phyloP scores from a whole-genome alignment of 1,140 invertebrate species.

The Zaprionus lachaisei region DNA sequence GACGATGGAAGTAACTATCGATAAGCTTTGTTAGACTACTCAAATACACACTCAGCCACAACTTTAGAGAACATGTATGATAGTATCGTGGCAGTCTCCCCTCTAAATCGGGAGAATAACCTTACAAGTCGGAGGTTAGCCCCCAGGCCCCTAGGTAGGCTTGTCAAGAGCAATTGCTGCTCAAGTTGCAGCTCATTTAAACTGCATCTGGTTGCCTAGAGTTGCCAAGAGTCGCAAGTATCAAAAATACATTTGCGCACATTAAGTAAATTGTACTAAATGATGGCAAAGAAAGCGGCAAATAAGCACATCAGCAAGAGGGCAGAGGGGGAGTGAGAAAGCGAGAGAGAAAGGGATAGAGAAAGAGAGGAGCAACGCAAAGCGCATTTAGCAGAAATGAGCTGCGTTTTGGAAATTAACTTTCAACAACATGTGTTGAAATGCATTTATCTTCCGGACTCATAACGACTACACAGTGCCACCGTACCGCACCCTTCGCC shows the following conservation, averaged over 20 bases:
- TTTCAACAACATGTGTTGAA: slow-evolving; percentile 82
- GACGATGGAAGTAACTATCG: too few species aligned
- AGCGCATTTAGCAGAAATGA: slow-evolving; percentile 76
- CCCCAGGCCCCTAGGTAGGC: too few species aligned
- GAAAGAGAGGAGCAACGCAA: slow-evolving; percentile 47
- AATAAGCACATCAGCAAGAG: slow-evolving; percentile 8
- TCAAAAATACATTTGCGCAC: slow-evolving; percentile 72
- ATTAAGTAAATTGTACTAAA: slow-evolving; percentile 41
- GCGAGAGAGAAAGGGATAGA: background rate
- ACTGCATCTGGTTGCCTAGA: slow-evolving; percentile 44
- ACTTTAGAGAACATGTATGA: accelerated
- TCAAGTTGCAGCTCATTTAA: slow-evolving; percentile 51
- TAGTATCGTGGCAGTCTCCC: too few species aligned
- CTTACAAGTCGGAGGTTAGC: too few species aligned
- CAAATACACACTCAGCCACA: too few species aligned
- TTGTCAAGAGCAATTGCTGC: slow-evolving; percentile 11
- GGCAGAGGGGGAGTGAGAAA: too few species aligned
- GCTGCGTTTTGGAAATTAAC: slow-evolving; percentile 79
- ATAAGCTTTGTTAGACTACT: too few species aligned
- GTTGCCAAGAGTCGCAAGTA: slow-evolving; percentile 42
- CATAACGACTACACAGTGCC: slow-evolving; percentile 32
- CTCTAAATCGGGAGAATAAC: too few species aligned
- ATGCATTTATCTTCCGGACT: slow-evolving; percentile 77
- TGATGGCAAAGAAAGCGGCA: slow-evolving; percentile 23
- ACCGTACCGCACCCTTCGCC: background rate